phyloP scores from a whole-genome alignment of 2,113 vertebrate genomes.

The Pterophyllum scalare region DNA sequence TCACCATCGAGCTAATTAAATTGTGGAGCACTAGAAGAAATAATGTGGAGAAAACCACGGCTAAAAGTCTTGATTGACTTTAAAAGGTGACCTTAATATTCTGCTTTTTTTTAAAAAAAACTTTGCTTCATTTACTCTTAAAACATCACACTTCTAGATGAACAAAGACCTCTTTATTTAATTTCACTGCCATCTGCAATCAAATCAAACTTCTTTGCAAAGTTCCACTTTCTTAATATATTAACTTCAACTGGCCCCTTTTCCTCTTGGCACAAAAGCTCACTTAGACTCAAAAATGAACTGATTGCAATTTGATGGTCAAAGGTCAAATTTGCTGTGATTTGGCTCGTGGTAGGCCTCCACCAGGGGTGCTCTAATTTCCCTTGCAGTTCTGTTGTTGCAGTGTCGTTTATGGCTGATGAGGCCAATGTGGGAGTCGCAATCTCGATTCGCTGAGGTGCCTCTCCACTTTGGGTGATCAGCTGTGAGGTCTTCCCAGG shows the following conservation, averaged over 20 bases:
- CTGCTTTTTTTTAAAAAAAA: neutral
- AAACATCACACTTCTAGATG: neutral
- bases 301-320: no score
- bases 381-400: no score
- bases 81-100: neutral
- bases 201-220: neutral
- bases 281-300: no score
- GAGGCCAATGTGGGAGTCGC: no score
- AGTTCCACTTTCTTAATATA: conserved; percentile 1
- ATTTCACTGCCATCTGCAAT: neutral
- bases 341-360: no score
- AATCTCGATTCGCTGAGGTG: neutral
- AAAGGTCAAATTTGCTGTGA: no score
- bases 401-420: no score
- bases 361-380: no score
- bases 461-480: neutral
- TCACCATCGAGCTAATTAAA: neutral
- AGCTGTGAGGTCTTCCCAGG: neutral
- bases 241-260: neutral
- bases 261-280: no score
- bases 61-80: neutral
- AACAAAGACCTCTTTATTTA: neutral
- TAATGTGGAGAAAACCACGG: neutral
- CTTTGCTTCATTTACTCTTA: neutral
- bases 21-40: neutral